phyloP scores from a whole-genome alignment of 2,888 invertebrate genomes.

The Chironomus tentans region DNA sequence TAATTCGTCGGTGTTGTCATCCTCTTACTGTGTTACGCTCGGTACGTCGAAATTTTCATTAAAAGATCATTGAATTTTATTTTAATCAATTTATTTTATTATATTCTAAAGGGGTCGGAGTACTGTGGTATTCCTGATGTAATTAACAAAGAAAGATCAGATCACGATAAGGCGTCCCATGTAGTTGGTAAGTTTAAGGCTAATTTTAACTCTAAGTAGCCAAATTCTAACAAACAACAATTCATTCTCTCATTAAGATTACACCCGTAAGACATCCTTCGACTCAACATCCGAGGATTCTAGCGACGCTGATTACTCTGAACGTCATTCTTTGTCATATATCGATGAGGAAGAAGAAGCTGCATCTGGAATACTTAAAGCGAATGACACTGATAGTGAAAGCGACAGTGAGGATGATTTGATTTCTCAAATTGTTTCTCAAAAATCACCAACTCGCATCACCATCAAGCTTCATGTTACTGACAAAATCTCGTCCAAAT shows the following conservation, averaged over 20 bases:
- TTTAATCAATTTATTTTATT: neutral
- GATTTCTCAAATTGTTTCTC: conserved; percentile 55
- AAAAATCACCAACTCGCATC: conserved; percentile 59
- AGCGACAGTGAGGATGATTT: conserved; percentile 35
- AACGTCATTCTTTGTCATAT: conserved; percentile 34
- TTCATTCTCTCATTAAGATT: conserved; percentile 34
- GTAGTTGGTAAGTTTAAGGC: conserved; percentile 38
- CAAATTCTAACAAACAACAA: too few species aligned
- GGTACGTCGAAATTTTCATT: conserved; percentile 56
- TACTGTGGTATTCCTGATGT: conserved; percentile 99
- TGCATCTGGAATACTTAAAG: neutral
- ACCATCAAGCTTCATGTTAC: conserved; percentile 71
- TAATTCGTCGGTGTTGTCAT: conserved; percentile 59
- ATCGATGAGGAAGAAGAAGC: conserved; percentile 25
- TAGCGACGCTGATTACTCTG: conserved; percentile 39
- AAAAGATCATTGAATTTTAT: neutral
- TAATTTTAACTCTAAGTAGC: too few species aligned
- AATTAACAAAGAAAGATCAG: conserved; percentile 57
- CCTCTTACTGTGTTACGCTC: conserved; percentile 78
- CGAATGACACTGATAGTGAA: conserved; percentile 19
- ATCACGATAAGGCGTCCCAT: conserved; percentile 45
- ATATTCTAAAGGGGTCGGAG: conserved; percentile 46
- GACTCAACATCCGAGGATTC: conserved; percentile 36
- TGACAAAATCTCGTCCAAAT: conserved; percentile 66
- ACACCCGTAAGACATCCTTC: conserved; percentile 42